A percentile compares a stretch with the other conserved stretches of the same genome.
These are phyloP conservation scores for Periophthalmus modestus DNA, from an alignment of 2,113 vertebrate species.

Conservation along the genomic window DNA sequence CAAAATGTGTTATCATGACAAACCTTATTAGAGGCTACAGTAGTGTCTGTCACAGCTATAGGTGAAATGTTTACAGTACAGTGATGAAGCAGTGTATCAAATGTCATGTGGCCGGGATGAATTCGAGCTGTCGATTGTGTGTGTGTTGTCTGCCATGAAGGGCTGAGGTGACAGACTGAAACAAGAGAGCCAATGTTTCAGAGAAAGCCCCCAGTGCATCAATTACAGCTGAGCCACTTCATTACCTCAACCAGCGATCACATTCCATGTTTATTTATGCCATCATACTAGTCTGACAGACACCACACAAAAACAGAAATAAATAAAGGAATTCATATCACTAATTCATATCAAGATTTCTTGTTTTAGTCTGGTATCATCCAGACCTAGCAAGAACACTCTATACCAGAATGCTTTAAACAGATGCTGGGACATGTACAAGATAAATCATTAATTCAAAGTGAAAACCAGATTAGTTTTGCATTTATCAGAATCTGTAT, in stretches of 20 bases:
- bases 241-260: constrained; percentile 11
- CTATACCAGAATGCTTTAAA: not conserved
- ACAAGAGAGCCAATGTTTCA: constrained; percentile 5
- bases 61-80: constrained; percentile 8
- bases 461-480: not conserved
- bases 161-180: constrained; percentile 16
- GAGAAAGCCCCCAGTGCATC: constrained; percentile 1
- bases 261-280: not conserved
- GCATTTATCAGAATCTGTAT: not conserved
- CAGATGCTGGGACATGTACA: not conserved
- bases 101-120: not conserved
- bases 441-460: not conserved
- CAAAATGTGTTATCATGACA: not conserved
- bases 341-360: not conserved
- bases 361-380: not conserved
- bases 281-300: not conserved
- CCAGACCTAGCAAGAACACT: not conserved
- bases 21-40: no score
- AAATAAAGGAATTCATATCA: not conserved
- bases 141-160: not conserved
- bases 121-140: constrained; percentile 2
- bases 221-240: constrained; percentile 10
- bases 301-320: not conserved
- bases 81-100: not conserved
- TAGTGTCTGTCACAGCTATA: constrained; percentile 1